Percentiles rank a stretch among this genome's conserved stretches.
These are phyloP conservation scores for Amyelois transitella DNA, from an alignment of 1,140 invertebrate genomes.

Conservation along the genomic window DNA sequence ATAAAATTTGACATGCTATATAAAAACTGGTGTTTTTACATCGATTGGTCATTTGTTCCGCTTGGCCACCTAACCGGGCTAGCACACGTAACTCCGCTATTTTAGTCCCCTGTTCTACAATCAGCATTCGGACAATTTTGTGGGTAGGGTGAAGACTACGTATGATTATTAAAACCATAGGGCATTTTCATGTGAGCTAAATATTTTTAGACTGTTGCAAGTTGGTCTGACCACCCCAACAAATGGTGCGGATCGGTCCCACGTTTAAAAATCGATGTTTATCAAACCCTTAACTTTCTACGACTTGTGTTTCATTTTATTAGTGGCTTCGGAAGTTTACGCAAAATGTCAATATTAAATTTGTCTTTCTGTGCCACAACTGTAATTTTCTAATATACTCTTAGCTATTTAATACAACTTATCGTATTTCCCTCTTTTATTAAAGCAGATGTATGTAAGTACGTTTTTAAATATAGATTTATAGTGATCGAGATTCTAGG, in stretches of 20 bases:
- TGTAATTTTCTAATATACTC: background rate
- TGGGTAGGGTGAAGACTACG: slow-evolving; percentile 7
- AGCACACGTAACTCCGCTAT: slow-evolving; percentile 8
- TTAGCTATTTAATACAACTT: background rate
- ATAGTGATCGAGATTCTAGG: background rate
- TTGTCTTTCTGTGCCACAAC: background rate
- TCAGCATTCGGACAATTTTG: slow-evolving; percentile 6
- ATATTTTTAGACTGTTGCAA: background rate
- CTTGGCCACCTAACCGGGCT: slow-evolving; percentile 3
- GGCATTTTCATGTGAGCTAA: background rate
- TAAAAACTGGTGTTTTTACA: background rate
- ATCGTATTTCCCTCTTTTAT: background rate
- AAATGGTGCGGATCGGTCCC: background rate
- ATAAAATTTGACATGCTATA: background rate
- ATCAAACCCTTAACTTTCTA: background rate
- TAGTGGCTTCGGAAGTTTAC: too few species aligned
- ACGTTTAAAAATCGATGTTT: background rate
- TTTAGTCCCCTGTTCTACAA: slow-evolving; percentile 12
- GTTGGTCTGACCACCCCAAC: background rate
- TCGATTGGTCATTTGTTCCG: background rate
- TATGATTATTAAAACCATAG: background rate
- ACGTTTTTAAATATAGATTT: background rate
- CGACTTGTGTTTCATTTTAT: too few species aligned
- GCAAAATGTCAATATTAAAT: too few species aligned
- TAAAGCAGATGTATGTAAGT: background rate